phyloP scores from a whole-genome alignment of 1,140 invertebrate species.

The Venturia canescens region DNA sequence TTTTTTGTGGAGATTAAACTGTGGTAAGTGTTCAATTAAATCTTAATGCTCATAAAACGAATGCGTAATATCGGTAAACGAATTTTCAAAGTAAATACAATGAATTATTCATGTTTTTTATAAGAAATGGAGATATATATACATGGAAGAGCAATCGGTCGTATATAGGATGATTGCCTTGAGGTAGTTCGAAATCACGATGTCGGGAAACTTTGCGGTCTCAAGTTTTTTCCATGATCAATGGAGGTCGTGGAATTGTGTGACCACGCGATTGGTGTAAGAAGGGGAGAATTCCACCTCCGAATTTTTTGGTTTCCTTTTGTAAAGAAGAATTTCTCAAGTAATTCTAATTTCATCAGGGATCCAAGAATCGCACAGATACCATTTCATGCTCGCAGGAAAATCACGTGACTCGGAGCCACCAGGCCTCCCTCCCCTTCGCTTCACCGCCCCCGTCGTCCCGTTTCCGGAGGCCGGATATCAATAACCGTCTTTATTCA shows the following conservation, averaged over 20 bases:
- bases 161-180: not conserved
- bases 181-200: conserved; percentile 26
- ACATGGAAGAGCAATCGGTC: too few relatives aligned
- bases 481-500: conserved; percentile 68
- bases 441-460: not conserved
- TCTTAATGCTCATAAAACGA: too few relatives aligned
- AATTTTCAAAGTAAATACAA: too few relatives aligned
- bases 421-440: not conserved
- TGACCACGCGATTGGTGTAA: not conserved
- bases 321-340: conserved; percentile 36
- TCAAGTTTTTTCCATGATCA: conserved; percentile 36
- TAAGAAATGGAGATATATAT: too few relatives aligned
- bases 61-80: too few relatives aligned
- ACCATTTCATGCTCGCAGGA: not conserved
- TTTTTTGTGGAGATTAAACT: too few relatives aligned
- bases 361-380: conserved; percentile 19
- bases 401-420: conserved; percentile 20
- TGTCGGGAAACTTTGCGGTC: conserved; percentile 17
- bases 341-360: conserved; percentile 44
- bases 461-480: conserved; percentile 48
- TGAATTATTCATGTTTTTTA: too few relatives aligned
- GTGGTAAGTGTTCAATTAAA: too few relatives aligned
- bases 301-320: not conserved
- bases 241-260: conserved; percentile 28
- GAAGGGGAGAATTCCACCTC: not conserved